A percentile compares a stretch with the other conserved stretches of the same genome.
Evolutionary conservation across 2,888 invertebrate genomes (phyloP).

Genomic region (Schizotus pectinicornis): DNA sequence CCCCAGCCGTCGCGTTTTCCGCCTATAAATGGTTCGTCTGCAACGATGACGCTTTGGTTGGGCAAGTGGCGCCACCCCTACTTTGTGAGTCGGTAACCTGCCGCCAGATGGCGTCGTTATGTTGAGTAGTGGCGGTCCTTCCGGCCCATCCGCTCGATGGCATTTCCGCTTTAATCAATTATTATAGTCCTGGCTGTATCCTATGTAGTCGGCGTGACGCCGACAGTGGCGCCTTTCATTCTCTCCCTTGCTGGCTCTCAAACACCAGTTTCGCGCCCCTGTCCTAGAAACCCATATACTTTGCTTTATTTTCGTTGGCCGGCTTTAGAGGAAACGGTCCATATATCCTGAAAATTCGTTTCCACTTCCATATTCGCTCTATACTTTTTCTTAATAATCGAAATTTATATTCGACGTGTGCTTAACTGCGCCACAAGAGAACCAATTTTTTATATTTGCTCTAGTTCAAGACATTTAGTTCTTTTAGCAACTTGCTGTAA

Average conservation of each 20-base stretch:
- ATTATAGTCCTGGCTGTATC: slow-evolving; percentile 25
- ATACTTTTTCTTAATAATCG: too few relatives aligned
- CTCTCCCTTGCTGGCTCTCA: background rate
- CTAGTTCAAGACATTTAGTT: too few relatives aligned
- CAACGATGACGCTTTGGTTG: background rate
- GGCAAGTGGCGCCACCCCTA: slow-evolving; percentile 30
- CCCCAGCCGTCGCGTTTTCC: too few relatives aligned
- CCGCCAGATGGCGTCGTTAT: slow-evolving; percentile 42
- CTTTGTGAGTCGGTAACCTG: background rate
- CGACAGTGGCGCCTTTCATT: slow-evolving; percentile 26
- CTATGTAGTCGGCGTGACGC: slow-evolving; percentile 36
- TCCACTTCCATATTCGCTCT: too few relatives aligned
- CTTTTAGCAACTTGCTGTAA: too few relatives aligned
- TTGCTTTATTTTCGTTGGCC: background rate
- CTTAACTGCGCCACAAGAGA: too few relatives aligned
- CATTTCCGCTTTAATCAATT: slow-evolving; percentile 48
- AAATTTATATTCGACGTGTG: too few relatives aligned
- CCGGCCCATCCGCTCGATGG: slow-evolving; percentile 45
- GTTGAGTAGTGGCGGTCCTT: slow-evolving; percentile 19
- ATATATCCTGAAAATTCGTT: too few relatives aligned
- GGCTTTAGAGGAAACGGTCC: too few relatives aligned
- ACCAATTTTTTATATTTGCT: too few relatives aligned
- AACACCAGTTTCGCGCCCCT: background rate
- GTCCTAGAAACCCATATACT: background rate
- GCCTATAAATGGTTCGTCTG: slow-evolving; percentile 3